A percentile compares a stretch with the other conserved stretches of the same genome.
phyloP scores from a whole-genome alignment of 2,888 invertebrate genomes.

The Drosophila cracens region DNA sequence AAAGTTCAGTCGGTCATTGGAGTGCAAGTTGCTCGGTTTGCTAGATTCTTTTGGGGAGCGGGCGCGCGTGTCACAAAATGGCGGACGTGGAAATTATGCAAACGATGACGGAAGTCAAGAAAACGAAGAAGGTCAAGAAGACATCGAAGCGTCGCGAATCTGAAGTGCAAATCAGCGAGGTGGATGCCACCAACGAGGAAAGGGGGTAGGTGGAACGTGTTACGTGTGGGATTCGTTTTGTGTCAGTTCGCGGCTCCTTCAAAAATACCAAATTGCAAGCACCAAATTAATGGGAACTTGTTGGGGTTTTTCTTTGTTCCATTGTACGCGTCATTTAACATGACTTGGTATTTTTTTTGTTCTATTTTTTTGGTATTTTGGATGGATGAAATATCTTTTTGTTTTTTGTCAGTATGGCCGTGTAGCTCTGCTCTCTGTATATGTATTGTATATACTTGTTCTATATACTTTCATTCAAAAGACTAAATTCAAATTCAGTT shows the following conservation, averaged over 20 bases:
- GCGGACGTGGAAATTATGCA: constrained; percentile 96
- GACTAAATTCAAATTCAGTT: constrained; percentile 19
- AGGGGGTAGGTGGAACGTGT: constrained; percentile 94
- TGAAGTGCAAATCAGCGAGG: constrained; percentile 93
- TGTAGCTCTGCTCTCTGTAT: constrained; percentile 17
- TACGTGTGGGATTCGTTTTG: constrained; percentile 66
- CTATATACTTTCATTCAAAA: constrained; percentile 21
- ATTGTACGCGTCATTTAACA: background rate
- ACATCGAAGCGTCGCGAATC: constrained; percentile 92
- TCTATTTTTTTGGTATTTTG: constrained; percentile 38
- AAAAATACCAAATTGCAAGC: constrained; percentile 5
- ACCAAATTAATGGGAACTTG: background rate
- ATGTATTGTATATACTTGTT: constrained; percentile 39
- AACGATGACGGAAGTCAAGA: constrained; percentile 92
- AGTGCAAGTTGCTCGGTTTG: constrained; percentile 55
- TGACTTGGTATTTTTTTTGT: constrained; percentile 25
- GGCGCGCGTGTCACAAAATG: constrained; percentile 86
- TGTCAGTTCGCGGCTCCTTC: constrained; percentile 50
- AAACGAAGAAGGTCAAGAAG: constrained; percentile 96
- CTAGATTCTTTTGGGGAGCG: constrained; percentile 6
- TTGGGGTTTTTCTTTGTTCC: background rate
- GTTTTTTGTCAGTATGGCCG: constrained; percentile 13
- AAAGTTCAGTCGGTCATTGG: constrained; percentile 83
- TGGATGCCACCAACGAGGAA: constrained; percentile 89
- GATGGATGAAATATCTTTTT: constrained; percentile 19